phyloP scores from a whole-genome alignment of 2,888 invertebrate species.

The Troides oblongomaculatus region DNA sequence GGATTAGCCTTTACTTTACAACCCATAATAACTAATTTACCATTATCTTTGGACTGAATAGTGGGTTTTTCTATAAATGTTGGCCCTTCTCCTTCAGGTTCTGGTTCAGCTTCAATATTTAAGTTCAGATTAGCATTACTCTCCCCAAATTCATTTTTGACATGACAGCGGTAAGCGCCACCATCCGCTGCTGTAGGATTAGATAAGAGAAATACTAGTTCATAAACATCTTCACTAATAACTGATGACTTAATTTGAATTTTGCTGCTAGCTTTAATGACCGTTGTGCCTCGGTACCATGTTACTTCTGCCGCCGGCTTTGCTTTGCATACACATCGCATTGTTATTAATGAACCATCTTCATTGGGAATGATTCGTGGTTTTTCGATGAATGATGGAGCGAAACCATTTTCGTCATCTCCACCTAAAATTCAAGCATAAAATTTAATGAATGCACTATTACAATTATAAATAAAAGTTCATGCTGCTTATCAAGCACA shows the following conservation, averaged over 20 bases:
- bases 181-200: conserved; percentile 78
- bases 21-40: conserved; percentile 75
- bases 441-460: conserved; percentile 11
- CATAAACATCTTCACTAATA: conserved; percentile 91
- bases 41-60: conserved; percentile 86
- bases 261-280: conserved; percentile 91
- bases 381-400: conserved; percentile 98
- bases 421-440: conserved; percentile 82
- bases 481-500: conserved; percentile 69
- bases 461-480: conserved; percentile 27
- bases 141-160: conserved; percentile 97
- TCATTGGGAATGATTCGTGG: conserved; percentile 99
- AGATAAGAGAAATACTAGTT: conserved; percentile 84
- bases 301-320: conserved; percentile 96
- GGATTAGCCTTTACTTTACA: conserved; percentile 77
- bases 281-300: conserved; percentile 95
- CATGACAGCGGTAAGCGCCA: conserved; percentile 90
- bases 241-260: conserved; percentile 88
- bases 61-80: conserved; percentile 95
- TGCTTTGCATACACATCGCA: conserved; percentile 97
- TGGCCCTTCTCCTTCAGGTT: conserved; percentile 95
- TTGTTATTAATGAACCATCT: conserved; percentile 96
- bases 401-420: conserved; percentile 94
- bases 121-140: conserved; percentile 97
- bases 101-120: conserved; percentile 98